Conservation (phyloP, 2,113 vertebrate genomes). For the Peromyscus leucopus region DNA sequence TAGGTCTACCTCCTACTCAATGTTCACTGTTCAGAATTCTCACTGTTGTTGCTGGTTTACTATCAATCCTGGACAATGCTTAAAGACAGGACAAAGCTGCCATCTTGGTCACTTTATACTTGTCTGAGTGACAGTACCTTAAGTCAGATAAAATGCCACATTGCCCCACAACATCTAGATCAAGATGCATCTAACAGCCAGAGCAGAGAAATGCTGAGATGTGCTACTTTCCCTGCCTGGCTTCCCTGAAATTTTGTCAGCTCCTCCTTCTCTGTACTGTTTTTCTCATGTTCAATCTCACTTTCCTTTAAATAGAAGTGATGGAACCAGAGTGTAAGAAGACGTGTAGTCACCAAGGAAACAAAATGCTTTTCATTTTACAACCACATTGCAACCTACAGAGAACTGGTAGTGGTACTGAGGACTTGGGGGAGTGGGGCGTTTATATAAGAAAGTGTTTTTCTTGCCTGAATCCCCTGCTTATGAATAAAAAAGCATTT, state of each 20-base stretch:
- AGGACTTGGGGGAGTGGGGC: background rate
- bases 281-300: conserved; percentile 61
- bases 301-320: conserved; percentile 77
- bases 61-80: background rate
- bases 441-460: conserved; percentile 5
- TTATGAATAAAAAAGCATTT: conserved; percentile 1
- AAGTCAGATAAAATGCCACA: background rate
- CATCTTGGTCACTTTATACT: background rate
- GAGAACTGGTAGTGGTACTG: background rate
- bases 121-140: background rate
- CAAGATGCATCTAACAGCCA: background rate
- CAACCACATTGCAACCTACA: conserved; percentile 37
- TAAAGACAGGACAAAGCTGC: background rate
- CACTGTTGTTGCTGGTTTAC: background rate
- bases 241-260: background rate
- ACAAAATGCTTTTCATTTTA: conserved; percentile 68
- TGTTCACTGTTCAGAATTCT: background rate
- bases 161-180: background rate
- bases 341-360: conserved; percentile 71
- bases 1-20: background rate
- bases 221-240: background rate
- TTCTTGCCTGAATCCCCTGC: background rate
- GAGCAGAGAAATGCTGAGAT: background rate
- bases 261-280: conserved; percentile 24
- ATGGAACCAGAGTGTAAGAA: conserved; percentile 27